phyloP scores from a whole-genome alignment of 1,140 invertebrate genomes.

The Danaus melanippus region DNA sequence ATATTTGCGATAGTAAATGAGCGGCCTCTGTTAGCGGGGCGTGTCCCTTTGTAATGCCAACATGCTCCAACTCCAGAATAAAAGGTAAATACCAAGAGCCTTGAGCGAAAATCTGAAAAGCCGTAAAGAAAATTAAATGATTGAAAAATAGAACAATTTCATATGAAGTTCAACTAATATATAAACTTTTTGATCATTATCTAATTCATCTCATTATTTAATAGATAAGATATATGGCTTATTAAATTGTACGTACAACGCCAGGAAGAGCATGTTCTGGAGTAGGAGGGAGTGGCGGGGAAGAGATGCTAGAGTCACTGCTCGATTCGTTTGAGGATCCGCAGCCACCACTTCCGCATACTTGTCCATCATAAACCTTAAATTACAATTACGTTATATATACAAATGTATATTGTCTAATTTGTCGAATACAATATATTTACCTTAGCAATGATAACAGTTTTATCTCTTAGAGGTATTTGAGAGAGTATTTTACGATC shows the following conservation, averaged over 20 bases:
- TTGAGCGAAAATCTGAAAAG: constrained; percentile 75
- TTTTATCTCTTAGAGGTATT: constrained; percentile 92
- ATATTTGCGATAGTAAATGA: constrained; percentile 87
- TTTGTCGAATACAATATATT: constrained; percentile 7
- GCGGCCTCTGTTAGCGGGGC: constrained; percentile 88
- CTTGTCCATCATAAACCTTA: constrained; percentile 59
- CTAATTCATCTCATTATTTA: no score
- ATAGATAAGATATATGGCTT: not conserved
- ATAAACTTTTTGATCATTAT: no score
- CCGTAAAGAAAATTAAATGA: not conserved
- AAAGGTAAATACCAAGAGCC: constrained; percentile 88
- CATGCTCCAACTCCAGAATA: constrained; percentile 91
- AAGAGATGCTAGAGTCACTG: constrained; percentile 90
- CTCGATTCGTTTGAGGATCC: constrained; percentile 79
- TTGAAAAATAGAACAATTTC: no score
- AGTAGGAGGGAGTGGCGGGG: constrained; percentile 87
- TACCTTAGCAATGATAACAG: constrained; percentile 90
- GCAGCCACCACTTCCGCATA: constrained; percentile 59
- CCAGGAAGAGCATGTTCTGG: constrained; percentile 92
- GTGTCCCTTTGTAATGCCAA: constrained; percentile 87
- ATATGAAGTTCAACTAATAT: no score
- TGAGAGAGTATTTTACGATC: constrained; percentile 92
- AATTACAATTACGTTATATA: constrained; percentile 1
- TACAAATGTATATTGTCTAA: not conserved
- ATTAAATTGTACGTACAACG: constrained; percentile 78